phyloP scores from a whole-genome alignment of 2,113 vertebrate species.

The Sitta europaea region DNA sequence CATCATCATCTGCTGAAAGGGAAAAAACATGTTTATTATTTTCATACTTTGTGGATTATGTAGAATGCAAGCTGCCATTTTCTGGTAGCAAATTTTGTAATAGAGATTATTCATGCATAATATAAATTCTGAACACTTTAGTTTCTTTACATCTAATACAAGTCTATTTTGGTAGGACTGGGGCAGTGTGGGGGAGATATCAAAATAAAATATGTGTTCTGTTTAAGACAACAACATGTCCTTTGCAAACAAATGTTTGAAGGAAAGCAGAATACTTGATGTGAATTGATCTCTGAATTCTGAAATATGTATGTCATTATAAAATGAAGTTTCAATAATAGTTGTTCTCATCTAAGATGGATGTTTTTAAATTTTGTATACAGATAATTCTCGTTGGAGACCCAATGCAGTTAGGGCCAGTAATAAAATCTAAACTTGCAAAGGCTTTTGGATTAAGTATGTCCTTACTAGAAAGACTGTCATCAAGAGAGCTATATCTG shows the following conservation, averaged over 20 bases:
- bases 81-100: neutral
- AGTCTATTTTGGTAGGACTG: neutral
- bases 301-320: neutral
- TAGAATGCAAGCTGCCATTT: neutral
- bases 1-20: neutral
- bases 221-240: neutral
- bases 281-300: neutral
- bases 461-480: slow-evolving; percentile 89
- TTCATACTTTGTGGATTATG: neutral
- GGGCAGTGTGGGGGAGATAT: neutral
- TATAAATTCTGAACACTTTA: neutral
- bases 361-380: neutral
- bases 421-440: slow-evolving; percentile 86
- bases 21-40: neutral
- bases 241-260: neutral
- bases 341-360: neutral
- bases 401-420: slow-evolving; percentile 89
- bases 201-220: neutral
- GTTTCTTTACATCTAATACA: neutral
- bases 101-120: neutral
- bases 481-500: slow-evolving; percentile 78
- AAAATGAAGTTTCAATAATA: neutral
- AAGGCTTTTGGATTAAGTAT: slow-evolving; percentile 82
- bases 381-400: slow-evolving; percentile 92
- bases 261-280: neutral